Evolutionary conservation across 2,113 vertebrate genomes (phyloP), one percentile per base, ranked within the genome.

Genomic region (Globicephala melas): DNA sequence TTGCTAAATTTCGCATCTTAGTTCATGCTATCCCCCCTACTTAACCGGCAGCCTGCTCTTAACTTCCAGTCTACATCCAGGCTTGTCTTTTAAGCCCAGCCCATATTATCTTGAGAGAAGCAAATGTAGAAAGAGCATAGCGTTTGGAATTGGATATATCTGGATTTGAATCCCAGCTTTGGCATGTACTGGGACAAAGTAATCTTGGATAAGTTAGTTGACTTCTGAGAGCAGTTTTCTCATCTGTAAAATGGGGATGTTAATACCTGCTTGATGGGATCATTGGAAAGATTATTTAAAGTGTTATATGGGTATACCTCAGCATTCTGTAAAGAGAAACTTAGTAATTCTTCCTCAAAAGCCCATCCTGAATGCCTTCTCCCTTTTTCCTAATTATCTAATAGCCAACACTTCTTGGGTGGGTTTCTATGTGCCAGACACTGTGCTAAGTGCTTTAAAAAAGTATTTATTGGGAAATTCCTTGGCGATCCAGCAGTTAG

Each of bases 111-210:
- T 76, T n/a, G 33, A 31, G 60, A 82, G 89, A 86, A 70, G 50
- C 50, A 81, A 0, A 0, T 50, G 8, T 89, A 21, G 44, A 85
- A 93, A 55, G 47, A 25, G 2, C 60, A 31, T 81, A 44, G 89
- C 6, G 50, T 88, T 91, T 91, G 74, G 76, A 77, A 23, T 74
- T 76, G 6, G 13, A 18, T 92, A 6, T 81, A 89, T 83, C 41
- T 96, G 65, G 26, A 70, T 94, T 92, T 92, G 84, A 92, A 68
- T 80, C 8, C 71, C 38, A 77, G 53, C 73, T 96, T 63, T 80
- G 84, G 58, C n/a, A 92, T 33, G 53, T 68, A 76, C 5, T 85
- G 41, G 63, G 36, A 80, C 79, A 89, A 44, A 62, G 20, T 79
- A 84, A 80, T 84, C 70, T 94, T 88, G 58, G 12, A 55, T 62